A percentile compares a stretch with the other conserved stretches of the same genome.
Evolutionary conservation across 2,797 vertebrate genomes (phyloP).

Genomic region (Enteromius thamalakanensis): DNA sequence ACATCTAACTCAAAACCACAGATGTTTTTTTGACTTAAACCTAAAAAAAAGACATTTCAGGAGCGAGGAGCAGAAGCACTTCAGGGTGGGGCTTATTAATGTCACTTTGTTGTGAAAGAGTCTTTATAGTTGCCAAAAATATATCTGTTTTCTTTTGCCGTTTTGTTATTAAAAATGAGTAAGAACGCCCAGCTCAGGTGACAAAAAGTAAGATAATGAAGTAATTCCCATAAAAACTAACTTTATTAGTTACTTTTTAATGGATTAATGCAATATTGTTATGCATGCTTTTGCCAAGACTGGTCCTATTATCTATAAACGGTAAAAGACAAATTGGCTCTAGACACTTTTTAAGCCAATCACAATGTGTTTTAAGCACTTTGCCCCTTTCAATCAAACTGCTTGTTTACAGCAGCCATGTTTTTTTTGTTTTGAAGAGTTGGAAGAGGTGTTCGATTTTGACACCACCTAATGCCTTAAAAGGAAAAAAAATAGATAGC

Average conservation of each 20-base stretch:
- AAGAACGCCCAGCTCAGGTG: background rate
- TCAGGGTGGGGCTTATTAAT: too few relatives aligned
- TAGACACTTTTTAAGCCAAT: background rate
- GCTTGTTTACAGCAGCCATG: background rate
- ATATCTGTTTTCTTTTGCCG: too few relatives aligned
- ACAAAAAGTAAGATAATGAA: background rate
- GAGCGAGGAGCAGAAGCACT: too few relatives aligned
- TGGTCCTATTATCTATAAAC: background rate
- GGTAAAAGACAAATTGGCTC: background rate
- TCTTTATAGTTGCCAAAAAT: too few relatives aligned
- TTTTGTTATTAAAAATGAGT: too few relatives aligned
- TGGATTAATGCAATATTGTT: too few relatives aligned
- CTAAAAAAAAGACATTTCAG: too few relatives aligned
- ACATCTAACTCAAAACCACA: background rate
- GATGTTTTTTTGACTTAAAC: background rate
- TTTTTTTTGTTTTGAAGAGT: too few relatives aligned
- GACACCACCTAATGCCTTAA: background rate
- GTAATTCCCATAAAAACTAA: background rate
- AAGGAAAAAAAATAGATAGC: background rate
- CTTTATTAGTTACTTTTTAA: too few relatives aligned
- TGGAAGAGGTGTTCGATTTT: background rate
- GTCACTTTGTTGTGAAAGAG: too few relatives aligned
- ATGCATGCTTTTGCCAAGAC: background rate
- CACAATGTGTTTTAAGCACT: background rate
- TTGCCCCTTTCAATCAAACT: background rate